Evolutionary conservation across 2,113 vertebrate species (phyloP).

Genomic region (Tupaia tana): DNA sequence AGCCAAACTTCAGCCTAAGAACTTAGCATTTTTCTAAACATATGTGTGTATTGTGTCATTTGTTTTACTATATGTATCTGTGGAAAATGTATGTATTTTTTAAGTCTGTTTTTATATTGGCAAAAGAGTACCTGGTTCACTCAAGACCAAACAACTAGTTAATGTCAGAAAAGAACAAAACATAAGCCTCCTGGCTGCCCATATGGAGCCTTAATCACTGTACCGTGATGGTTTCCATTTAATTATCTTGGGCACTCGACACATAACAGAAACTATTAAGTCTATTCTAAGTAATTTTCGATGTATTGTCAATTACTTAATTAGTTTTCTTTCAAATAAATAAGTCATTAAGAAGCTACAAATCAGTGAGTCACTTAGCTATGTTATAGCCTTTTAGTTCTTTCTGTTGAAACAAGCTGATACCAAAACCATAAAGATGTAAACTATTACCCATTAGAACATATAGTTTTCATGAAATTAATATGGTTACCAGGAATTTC

Average conservation of each 20-base stretch:
- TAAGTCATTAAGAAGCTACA: slow-evolving; percentile 66
- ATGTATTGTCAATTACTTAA: slow-evolving; percentile 49
- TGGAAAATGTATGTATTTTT: background rate
- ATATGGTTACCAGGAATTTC: background rate
- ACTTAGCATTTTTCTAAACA: background rate
- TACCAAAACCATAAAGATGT: slow-evolving; percentile 29
- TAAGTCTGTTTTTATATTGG: slow-evolving; percentile 21
- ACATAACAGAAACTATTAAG: slow-evolving; percentile 19
- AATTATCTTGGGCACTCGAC: slow-evolving; percentile 18
- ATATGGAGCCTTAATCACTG: slow-evolving; percentile 36
- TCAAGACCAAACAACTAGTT: background rate
- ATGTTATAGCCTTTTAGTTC: slow-evolving; percentile 20
- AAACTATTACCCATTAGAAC: slow-evolving; percentile 11
- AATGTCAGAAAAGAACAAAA: slow-evolving; percentile 13
- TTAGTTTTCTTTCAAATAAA: slow-evolving; percentile 70
- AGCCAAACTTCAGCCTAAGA: background rate
- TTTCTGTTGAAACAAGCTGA: slow-evolving; percentile 57
- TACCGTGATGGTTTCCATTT: slow-evolving; percentile 19
- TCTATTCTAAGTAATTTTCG: slow-evolving; percentile 46
- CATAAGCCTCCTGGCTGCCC: background rate
- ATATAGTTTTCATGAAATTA: background rate
- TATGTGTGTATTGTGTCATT: background rate
- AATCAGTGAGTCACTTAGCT: slow-evolving; percentile 70
- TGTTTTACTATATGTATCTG: background rate
- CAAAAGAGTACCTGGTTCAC: background rate